Conservation (phyloP, 2,888 invertebrate genomes). For the Crocallis elinguaria region DNA sequence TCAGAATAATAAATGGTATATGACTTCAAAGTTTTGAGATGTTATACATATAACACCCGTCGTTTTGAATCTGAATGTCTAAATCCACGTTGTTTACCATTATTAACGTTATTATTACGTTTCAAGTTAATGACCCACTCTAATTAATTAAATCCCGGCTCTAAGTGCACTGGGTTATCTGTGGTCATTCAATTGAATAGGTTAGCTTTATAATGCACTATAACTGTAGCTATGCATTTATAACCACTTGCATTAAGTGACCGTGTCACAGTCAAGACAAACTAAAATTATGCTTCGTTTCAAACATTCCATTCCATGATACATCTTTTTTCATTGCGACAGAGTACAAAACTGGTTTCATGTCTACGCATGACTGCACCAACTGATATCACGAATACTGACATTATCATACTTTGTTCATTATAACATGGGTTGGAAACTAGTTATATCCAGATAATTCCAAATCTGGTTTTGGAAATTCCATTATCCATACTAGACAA, state of each 20-base stretch:
- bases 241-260: no score
- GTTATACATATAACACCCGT: no score
- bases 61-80: no score
- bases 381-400: conserved; percentile 8
- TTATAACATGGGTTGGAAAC: conserved; percentile 19
- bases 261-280: no score
- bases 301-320: not conserved
- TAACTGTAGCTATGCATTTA: no score
- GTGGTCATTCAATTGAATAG: not conserved
- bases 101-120: not conserved
- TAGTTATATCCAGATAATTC: conserved; percentile 4
- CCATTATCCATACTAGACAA: not conserved
- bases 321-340: not conserved
- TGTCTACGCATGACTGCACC: conserved; percentile 7
- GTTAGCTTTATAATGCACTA: no score
- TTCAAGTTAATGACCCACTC: not conserved
- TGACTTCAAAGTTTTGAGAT: no score
- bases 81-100: no score
- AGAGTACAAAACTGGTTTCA: not conserved
- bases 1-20: no score
- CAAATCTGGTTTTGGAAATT: not conserved
- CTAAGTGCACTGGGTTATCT: not conserved
- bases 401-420: conserved; percentile 33
- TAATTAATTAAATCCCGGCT: not conserved
- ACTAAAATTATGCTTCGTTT: no score